phyloP scores from a whole-genome alignment of 92 coral and sea anemone species.

The Zoanthus sociatus region DNA sequence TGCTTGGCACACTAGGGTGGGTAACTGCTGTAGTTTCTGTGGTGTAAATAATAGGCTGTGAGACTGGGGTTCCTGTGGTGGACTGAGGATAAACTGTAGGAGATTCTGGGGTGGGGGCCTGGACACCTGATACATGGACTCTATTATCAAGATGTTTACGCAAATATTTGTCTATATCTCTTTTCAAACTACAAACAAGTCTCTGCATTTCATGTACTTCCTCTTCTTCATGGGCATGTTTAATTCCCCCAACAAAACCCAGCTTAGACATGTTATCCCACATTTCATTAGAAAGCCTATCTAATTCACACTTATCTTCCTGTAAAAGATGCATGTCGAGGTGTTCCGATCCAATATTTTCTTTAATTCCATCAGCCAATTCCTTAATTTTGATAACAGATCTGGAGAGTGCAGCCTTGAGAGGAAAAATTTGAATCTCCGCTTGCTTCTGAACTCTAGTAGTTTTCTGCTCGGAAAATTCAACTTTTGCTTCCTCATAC shows the following conservation, averaged over 20 bases:
- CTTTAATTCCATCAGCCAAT: background rate
- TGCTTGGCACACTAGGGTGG: background rate
- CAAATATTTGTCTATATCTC: background rate
- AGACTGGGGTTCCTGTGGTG: conserved; percentile 4
- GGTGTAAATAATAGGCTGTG: conserved; percentile 1
- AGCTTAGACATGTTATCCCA: conserved; percentile 1
- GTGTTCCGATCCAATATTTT: conserved; percentile 1
- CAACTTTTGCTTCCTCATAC: conserved; percentile 30
- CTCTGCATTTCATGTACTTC: background rate
- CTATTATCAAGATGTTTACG: background rate
- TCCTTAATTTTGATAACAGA: conserved; percentile 7
- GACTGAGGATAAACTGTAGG: conserved; percentile 1
- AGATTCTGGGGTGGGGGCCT: conserved; percentile 8
- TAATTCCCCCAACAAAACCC: conserved; percentile 2
- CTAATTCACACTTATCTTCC: conserved; percentile 4
- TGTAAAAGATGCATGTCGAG: background rate
- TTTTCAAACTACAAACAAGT: background rate
- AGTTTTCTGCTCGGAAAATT: conserved; percentile 5
- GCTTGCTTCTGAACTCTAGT: background rate
- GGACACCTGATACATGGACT: conserved; percentile 1
- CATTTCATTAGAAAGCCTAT: conserved; percentile 3
- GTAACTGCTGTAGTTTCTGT: background rate
- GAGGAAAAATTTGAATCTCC: conserved; percentile 11
- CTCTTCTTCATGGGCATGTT: background rate
- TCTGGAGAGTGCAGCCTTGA: conserved; percentile 27